Percentiles rank a stretch among this genome's conserved stretches.
phyloP scores from a whole-genome alignment of 1,140 invertebrate species.

The Brachionus manjavacas region DNA sequence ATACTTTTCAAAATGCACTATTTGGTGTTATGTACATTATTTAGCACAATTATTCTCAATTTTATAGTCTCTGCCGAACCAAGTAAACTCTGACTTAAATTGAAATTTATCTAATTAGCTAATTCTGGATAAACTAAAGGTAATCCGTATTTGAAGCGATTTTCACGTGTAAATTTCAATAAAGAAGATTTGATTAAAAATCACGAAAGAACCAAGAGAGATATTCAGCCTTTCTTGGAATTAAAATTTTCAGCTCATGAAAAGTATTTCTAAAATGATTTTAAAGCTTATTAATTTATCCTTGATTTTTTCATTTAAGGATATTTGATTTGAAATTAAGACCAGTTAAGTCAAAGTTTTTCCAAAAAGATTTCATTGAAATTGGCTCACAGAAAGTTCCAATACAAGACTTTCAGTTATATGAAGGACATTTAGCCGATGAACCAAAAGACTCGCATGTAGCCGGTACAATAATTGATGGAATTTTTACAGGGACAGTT shows the following conservation, averaged over 20 bases:
- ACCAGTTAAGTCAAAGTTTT: neutral
- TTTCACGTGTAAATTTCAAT: slow-evolving; percentile 21
- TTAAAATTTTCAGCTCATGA: slow-evolving; percentile 20
- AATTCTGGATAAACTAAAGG: neutral
- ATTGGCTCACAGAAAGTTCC: neutral
- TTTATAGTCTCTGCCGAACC: neutral
- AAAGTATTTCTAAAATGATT: neutral
- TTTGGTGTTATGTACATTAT: neutral
- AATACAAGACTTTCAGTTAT: neutral
- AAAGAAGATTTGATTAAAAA: neutral
- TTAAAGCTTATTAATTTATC: neutral
- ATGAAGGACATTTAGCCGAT: slow-evolving; percentile 23
- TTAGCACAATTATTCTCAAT: neutral
- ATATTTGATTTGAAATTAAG: slow-evolving; percentile 16
- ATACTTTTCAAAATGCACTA: neutral
- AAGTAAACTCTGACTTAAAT: neutral
- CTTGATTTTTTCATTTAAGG: neutral
- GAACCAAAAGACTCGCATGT: slow-evolving; percentile 4
- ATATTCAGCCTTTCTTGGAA: neutral
- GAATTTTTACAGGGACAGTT: neutral
- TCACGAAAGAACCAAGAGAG: neutral
- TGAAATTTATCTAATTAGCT: neutral
- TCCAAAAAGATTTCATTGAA: slow-evolving; percentile 2
- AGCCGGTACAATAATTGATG: slow-evolving; percentile 29
- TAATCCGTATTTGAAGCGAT: neutral